Conservation (phyloP, 2,797 vertebrate genomes). For the Poecilia gillii region DNA sequence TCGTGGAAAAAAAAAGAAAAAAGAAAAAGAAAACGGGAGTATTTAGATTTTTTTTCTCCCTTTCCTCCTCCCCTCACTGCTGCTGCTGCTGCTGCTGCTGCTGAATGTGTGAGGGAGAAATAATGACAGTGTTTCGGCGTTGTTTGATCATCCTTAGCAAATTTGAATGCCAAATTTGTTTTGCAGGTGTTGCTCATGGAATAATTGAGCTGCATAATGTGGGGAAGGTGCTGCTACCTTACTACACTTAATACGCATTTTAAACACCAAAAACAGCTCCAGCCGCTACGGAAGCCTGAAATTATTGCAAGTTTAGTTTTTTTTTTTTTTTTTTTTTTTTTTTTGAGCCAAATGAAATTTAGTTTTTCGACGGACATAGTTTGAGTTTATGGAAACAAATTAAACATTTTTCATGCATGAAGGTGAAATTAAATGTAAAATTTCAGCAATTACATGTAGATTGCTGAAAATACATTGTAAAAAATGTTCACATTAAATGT, state of each 20-base stretch:
- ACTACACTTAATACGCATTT: conserved; percentile 82
- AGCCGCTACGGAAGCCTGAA: conserved; percentile 62
- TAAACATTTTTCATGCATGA: conserved; percentile 14
- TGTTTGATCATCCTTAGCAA: conserved; percentile 87
- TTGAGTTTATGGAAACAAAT: conserved; percentile 27
- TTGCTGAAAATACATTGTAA: background rate
- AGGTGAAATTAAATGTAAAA: conserved; percentile 5
- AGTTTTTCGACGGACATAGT: conserved; percentile 39
- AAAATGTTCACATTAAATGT: background rate
- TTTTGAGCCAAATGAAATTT: conserved; percentile 25
- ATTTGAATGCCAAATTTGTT: conserved; percentile 88
- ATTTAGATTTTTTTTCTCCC: conserved; percentile 40
- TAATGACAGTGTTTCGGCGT: conserved; percentile 87
- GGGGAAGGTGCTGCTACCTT: conserved; percentile 83
- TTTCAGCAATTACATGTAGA: background rate
- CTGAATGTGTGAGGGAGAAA: conserved; percentile 83
- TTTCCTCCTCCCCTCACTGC: conserved; percentile 48
- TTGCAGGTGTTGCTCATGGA: conserved; percentile 88
- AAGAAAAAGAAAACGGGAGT: conserved; percentile 16
- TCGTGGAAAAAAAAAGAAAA: conserved; percentile 55
- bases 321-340: conserved; percentile 12
- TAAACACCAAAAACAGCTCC: conserved; percentile 73
- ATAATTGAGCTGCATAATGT: conserved; percentile 86
- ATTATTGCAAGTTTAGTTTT: conserved; percentile 62
- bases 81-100: conserved; percentile 46